Conservation (phyloP, 1,140 invertebrate species). For the Paramacrobiotus metropolitanus region DNA sequence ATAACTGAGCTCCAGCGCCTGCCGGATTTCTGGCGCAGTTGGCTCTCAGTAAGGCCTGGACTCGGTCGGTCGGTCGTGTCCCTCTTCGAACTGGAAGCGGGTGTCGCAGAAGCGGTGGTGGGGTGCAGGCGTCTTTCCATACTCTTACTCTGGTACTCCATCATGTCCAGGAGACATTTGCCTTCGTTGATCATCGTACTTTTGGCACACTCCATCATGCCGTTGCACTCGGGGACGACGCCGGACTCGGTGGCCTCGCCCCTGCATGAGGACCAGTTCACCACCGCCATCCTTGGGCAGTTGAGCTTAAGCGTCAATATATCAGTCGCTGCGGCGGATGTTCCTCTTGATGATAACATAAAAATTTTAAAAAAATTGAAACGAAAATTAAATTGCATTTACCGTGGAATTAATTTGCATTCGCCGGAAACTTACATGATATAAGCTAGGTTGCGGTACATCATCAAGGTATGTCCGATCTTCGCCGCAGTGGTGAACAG, state of each 20-base stretch:
- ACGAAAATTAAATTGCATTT: too few relatives aligned
- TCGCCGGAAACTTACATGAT: conserved; percentile 3
- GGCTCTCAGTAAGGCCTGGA: neutral
- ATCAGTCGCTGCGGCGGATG: neutral
- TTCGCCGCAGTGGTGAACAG: neutral
- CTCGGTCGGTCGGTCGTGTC: neutral
- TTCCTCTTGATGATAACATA: neutral
- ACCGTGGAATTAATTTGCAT: too few relatives aligned
- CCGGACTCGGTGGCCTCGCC: neutral
- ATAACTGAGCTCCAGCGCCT: neutral
- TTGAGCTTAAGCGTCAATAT: neutral
- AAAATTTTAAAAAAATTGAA: too few relatives aligned
- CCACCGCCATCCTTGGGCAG: neutral
- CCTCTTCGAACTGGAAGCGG: neutral
- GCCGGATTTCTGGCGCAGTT: neutral
- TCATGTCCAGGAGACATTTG: neutral
- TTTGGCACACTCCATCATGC: neutral
- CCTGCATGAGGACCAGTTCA: neutral
- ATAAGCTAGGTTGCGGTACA: neutral
- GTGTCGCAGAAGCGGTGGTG: neutral
- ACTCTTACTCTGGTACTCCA: neutral
- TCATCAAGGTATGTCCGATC: neutral
- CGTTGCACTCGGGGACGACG: neutral
- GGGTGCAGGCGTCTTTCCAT: neutral
- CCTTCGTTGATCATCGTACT: neutral